Evolutionary conservation across 1,140 invertebrate genomes (phyloP).

Genomic region (Augochlora pura): DNA sequence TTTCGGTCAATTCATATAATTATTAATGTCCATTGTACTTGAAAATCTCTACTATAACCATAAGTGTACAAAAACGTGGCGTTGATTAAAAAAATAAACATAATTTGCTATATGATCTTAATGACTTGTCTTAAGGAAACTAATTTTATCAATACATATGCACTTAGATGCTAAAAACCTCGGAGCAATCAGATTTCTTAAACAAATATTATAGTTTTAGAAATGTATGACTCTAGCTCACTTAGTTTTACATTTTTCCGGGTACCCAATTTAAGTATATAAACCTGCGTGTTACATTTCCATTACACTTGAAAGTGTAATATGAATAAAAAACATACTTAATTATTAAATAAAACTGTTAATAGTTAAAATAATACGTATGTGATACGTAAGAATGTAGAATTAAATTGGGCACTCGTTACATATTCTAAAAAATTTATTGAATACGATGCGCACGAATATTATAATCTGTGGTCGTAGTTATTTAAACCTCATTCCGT

Average conservation of each 20-base stretch:
- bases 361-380: background rate
- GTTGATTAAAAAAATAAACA: background rate
- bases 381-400: background rate
- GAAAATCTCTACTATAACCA: background rate
- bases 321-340: background rate
- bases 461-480: conserved; percentile 74
- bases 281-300: background rate
- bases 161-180: background rate
- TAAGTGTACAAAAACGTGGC: background rate
- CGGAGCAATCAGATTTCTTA: background rate
- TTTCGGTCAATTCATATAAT: background rate
- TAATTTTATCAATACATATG: background rate
- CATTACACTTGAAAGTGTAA: background rate
- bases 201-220: background rate
- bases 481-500: conserved; percentile 74
- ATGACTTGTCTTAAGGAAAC: background rate
- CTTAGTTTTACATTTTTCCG: conserved; percentile 8
- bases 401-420: conserved; percentile 35
- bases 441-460: conserved; percentile 49
- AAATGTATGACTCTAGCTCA: background rate
- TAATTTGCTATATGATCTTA: background rate
- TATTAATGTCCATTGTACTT: background rate
- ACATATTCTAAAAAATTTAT: conserved; percentile 32
- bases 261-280: conserved; percentile 21
- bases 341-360: background rate